Percentiles rank a stretch among this genome's conserved stretches.
Conservation (phyloP, 2,888 invertebrate species). For the Diaperis boleti region DNA sequence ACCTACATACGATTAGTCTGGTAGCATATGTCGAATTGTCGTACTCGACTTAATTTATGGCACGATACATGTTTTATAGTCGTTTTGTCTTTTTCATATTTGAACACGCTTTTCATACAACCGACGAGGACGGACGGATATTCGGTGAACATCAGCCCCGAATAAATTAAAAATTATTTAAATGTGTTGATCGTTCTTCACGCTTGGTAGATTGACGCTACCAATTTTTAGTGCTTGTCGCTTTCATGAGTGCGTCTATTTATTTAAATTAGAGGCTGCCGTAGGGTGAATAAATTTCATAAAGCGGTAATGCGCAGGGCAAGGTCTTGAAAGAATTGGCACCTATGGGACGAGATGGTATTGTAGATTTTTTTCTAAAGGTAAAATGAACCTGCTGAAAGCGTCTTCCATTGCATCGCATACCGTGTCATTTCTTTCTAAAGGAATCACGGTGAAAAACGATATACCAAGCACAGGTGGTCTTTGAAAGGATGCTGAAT, state of each 20-base stretch:
- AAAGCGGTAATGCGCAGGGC: neutral
- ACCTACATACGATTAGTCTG: conserved; percentile 54
- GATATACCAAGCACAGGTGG: conserved; percentile 29
- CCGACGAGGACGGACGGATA: neutral
- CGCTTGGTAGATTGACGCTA: conserved; percentile 52
- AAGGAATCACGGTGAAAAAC: conserved; percentile 28
- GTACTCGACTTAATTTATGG: conserved; percentile 49
- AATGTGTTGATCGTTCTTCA: conserved; percentile 60
- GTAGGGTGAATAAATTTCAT: conserved; percentile 57
- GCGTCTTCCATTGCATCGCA: conserved; percentile 4
- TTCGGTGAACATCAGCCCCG: conserved; percentile 17
- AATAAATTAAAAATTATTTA: conserved; percentile 60
- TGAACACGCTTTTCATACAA: neutral
- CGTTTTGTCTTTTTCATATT: conserved; percentile 15
- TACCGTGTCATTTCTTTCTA: conserved; percentile 18
- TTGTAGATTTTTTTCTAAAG: conserved; percentile 18
- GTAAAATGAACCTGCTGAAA: conserved; percentile 40
- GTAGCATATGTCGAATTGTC: conserved; percentile 54
- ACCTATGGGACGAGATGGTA: neutral
- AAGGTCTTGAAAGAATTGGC: neutral
- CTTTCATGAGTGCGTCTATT: conserved; percentile 52
- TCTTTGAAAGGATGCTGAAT: conserved; percentile 2
- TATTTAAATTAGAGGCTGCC: conserved; percentile 58
- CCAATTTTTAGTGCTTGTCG: conserved; percentile 50
- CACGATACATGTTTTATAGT: conserved; percentile 3